Base-by-base conservation (phyloP, 2,797 vertebrate species). In the Chaetophractus vellerosus region DNA sequence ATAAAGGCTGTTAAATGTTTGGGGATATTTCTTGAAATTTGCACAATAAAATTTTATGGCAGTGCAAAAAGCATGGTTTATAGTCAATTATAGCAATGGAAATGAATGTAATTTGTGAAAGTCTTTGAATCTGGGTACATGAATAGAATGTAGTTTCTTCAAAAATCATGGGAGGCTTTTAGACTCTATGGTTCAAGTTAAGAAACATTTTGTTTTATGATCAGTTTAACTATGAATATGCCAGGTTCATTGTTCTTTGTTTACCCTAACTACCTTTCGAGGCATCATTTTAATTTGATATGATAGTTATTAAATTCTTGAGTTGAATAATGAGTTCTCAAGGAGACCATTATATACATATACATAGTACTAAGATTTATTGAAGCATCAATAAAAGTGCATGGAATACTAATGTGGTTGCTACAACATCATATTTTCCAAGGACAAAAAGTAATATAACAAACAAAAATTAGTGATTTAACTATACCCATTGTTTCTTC, bases 11-110 rank as follows among this genome's bases (percentile, higher is more conserved):
- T 72, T 95, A 91, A 96, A 83, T 86, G 10, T 36, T 96, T 92
- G 95, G 82, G 45, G 16, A 63, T 59, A 88, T 92, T 96, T 96
- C 33, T 76, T 95, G 36, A 94, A 88, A 78, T 95, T 78, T 95
- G 33, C 9, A 71, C 50, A 57, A 80, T 82, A 64, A 96, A 96
- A 90, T 33, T 89, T 96, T 78, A 86, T 59, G 69, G 52, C 75
- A 90, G 52, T 69, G 12, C 28, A 88, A 55, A 93, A 93, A 59
- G 9, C 23, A 19, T 69, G 36, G 16, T 76, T 90, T 92, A 90
- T 90, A 81, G 45, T 31, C 26, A 85, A 84, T 69, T 80, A 38
- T 87, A 36, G 86, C 16, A 78, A 23, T n/a, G 19, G 4, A 94
- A 95, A 91, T 96, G 28, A 85, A 76, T 71, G 63, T 91, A 81